Evolutionary conservation across 2,888 invertebrate species (phyloP).

Genomic region (Drosophila kambysellisi): DNA sequence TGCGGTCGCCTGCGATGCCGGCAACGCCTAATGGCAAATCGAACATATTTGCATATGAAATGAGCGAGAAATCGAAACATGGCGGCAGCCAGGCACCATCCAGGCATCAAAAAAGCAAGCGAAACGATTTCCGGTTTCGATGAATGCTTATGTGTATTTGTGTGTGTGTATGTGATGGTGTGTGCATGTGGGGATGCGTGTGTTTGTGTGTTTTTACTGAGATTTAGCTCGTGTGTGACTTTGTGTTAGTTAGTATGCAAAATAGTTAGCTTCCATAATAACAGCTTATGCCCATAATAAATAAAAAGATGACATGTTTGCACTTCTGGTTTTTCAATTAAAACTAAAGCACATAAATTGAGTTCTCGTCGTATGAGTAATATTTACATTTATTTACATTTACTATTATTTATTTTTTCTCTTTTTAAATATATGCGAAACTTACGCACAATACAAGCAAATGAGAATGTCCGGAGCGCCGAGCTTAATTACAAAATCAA

Average conservation of each 20-base stretch:
- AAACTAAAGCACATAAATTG: slow-evolving; percentile 12
- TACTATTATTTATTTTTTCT: not conserved
- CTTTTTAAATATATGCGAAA: slow-evolving; percentile 17
- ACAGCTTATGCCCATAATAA: slow-evolving; percentile 59
- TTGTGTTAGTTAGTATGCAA: slow-evolving; percentile 47
- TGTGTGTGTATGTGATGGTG: not conserved
- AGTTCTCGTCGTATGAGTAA: slow-evolving; percentile 34
- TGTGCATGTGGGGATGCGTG: not conserved
- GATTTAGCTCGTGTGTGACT: slow-evolving; percentile 37
- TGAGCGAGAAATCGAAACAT: slow-evolving; percentile 79
- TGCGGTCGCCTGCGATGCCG: slow-evolving; percentile 62
- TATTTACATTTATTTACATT: not conserved
- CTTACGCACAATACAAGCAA: slow-evolving; percentile 21
- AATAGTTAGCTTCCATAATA: slow-evolving; percentile 60
- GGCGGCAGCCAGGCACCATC: slow-evolving; percentile 62
- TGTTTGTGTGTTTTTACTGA: slow-evolving; percentile 7
- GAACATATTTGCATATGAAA: slow-evolving; percentile 82
- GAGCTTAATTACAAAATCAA: slow-evolving; percentile 63
- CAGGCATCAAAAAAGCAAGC: slow-evolving; percentile 42
- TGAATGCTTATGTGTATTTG: slow-evolving; percentile 6
- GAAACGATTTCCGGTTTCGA: slow-evolving; percentile 64
- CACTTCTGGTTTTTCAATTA: slow-evolving; percentile 39
- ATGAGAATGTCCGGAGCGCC: slow-evolving; percentile 23
- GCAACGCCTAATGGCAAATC: slow-evolving; percentile 75
- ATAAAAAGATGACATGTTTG: slow-evolving; percentile 43